Percentiles rank a stretch among this genome's conserved stretches.
Evolutionary conservation across 37 sponge, comb jelly and placozoan genomes (phyloP).

Genomic region (Eunapius fragilis): DNA sequence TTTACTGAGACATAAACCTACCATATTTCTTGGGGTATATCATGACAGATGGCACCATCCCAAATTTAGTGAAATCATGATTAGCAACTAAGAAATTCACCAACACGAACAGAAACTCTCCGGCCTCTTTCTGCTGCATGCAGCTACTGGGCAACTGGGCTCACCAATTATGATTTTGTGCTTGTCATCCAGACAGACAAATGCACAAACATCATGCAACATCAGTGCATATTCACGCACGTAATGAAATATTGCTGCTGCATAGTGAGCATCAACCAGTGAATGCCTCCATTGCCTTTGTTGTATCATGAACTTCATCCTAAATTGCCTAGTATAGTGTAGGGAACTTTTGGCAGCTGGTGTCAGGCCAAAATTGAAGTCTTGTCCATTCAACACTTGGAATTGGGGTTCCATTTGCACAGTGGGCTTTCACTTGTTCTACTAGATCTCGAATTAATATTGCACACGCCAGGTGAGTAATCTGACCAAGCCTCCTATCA

Average conservation of each 20-base stretch:
- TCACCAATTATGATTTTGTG: no score
- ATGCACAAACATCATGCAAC: no score
- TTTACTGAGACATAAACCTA: constrained; percentile 42
- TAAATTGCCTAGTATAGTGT: constrained; percentile 56
- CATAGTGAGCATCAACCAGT: constrained; percentile 46
- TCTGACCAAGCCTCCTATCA: constrained; percentile 42
- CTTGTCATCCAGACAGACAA: no score
- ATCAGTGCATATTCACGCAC: no score
- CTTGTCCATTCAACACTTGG: constrained; percentile 5
- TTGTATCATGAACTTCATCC: constrained; percentile 43
- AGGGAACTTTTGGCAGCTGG: constrained; percentile 2
- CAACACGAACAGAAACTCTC: constrained; percentile 21
- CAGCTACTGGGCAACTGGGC: constrained; percentile 61
- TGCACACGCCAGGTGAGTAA: constrained; percentile 10
- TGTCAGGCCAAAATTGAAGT: constrained; percentile 63
- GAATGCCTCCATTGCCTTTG: constrained; percentile 47
- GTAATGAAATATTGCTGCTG: no score
- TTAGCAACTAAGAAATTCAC: constrained; percentile 45
- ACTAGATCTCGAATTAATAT: constrained; percentile 33
- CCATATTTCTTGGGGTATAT: constrained; percentile 50
- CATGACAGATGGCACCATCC: constrained; percentile 50
- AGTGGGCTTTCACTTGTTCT: constrained; percentile 32
- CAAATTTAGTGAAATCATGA: constrained; percentile 59
- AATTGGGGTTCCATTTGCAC: constrained; percentile 14
- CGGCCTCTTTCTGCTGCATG: no score